Conservation (phyloP, 2,888 invertebrate species). For the Deilephila porcellus region DNA sequence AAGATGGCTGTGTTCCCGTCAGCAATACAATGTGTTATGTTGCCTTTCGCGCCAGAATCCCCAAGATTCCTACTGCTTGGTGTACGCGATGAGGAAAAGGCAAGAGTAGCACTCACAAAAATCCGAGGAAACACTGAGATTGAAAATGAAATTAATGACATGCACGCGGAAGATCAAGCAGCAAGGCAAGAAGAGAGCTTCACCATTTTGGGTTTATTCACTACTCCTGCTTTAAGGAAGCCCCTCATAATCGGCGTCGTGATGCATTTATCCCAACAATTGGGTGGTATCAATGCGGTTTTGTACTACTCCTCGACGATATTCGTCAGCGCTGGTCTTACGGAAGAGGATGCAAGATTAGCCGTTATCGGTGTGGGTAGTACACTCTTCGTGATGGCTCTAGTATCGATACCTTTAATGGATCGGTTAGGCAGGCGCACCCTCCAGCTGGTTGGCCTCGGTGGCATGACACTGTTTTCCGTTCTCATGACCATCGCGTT, state of each 20-base stretch:
- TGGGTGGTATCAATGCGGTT: conserved; percentile 84
- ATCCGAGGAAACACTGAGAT: conserved; percentile 71
- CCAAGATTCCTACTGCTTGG: conserved; percentile 75
- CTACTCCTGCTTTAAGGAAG: conserved; percentile 63
- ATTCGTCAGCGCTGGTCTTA: conserved; percentile 86
- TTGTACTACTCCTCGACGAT: conserved; percentile 89
- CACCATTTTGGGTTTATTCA: conserved; percentile 68
- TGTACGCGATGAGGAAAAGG: conserved; percentile 69
- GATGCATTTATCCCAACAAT: conserved; percentile 81
- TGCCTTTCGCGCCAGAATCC: conserved; percentile 76
- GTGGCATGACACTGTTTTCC: conserved; percentile 89
- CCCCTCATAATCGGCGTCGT: conserved; percentile 79
- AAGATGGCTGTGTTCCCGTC: conserved; percentile 75
- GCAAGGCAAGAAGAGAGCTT: conserved; percentile 74
- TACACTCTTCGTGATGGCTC: conserved; percentile 89
- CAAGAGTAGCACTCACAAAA: conserved; percentile 64
- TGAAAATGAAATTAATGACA: conserved; percentile 79
- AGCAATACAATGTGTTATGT: conserved; percentile 69
- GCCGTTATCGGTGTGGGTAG: conserved; percentile 90
- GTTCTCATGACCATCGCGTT: conserved; percentile 87
- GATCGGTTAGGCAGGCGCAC: conserved; percentile 89
- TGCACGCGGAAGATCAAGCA: conserved; percentile 77
- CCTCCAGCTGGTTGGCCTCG: conserved; percentile 88
- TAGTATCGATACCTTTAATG: conserved; percentile 91
- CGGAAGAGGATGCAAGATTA: conserved; percentile 84